Percentiles rank a stretch among this genome's conserved stretches.
Evolutionary conservation across 2,797 vertebrate species (phyloP).

Genomic region (Enteromius viviparus): DNA sequence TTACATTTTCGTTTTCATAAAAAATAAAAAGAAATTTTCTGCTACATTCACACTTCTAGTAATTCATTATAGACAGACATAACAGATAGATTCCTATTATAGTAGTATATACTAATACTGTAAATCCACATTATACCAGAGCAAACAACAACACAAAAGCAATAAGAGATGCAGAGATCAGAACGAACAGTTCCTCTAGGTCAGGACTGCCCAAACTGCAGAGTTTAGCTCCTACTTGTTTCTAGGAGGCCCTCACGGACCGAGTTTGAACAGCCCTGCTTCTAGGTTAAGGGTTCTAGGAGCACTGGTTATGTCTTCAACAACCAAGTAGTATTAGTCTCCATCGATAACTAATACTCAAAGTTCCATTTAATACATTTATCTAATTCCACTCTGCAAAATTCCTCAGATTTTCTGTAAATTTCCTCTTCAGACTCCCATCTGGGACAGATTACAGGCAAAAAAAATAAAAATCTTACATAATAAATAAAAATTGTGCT

Average conservation of each 20-base stretch:
- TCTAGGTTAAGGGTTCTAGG: neutral
- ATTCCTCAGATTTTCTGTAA: neutral
- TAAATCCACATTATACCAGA: neutral
- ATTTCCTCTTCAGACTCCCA: neutral
- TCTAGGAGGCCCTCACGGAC: too few relatives aligned
- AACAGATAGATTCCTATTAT: neutral
- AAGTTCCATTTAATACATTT: neutral
- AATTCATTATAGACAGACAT: neutral
- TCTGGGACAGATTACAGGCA: neutral
- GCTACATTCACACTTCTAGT: neutral
- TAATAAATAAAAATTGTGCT: constrained; percentile 1
- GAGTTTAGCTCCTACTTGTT: too few relatives aligned
- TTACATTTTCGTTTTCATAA: neutral
- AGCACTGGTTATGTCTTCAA: neutral
- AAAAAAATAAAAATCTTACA: neutral
- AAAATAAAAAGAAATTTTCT: neutral
- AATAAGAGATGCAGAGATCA: neutral
- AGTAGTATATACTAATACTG: neutral
- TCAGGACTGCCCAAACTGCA: too few relatives aligned
- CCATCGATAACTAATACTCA: neutral
- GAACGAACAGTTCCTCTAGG: neutral
- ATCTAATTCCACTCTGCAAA: neutral
- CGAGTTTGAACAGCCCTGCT: neutral
- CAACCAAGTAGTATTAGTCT: neutral
- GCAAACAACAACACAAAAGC: neutral